Percentiles rank a stretch among this genome's conserved stretches.
These are phyloP conservation scores for Sclerodermus sp. DNA, from an alignment of 2,888 invertebrate species.

Conservation along the genomic window DNA sequence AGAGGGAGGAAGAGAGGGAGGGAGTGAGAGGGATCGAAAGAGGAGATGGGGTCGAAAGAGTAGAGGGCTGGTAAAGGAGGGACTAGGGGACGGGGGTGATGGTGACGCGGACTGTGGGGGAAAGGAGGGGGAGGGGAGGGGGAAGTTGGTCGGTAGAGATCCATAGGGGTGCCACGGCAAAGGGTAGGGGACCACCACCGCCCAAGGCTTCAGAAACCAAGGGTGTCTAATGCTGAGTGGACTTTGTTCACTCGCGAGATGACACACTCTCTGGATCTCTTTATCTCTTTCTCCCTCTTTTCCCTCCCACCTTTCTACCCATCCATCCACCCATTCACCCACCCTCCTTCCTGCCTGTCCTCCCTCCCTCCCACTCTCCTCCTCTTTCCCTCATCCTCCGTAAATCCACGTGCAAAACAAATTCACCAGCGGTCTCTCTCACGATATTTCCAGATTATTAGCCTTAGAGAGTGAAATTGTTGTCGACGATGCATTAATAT, in stretches of 20 bases:
- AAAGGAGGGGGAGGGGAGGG: conserved; percentile 27
- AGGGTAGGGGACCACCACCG: conserved; percentile 48
- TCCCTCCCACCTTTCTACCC: neutral
- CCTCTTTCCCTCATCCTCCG: neutral
- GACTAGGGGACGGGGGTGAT: conserved; percentile 17
- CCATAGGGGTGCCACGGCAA: conserved; percentile 52
- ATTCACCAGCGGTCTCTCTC: neutral
- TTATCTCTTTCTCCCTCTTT: neutral
- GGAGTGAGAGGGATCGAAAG: conserved; percentile 10
- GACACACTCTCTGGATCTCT: conserved; percentile 20
- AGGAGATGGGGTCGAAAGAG: conserved; percentile 7
- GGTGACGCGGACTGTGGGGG: conserved; percentile 26
- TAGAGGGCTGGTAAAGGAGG: neutral
- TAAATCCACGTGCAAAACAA: neutral
- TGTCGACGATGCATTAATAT: too few species aligned
- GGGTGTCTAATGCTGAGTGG: conserved; percentile 49
- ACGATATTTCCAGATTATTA: neutral
- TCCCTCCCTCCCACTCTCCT: neutral
- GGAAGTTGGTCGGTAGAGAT: conserved; percentile 36
- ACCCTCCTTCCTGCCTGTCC: neutral
- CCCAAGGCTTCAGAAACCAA: conserved; percentile 50
- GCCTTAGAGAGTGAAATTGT: too few species aligned
- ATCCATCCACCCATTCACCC: neutral
- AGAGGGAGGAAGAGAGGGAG: neutral
- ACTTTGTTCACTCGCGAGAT: conserved; percentile 45